phyloP scores from a whole-genome alignment of 2,797 vertebrate species.

The Philypnodon macrostomus region DNA sequence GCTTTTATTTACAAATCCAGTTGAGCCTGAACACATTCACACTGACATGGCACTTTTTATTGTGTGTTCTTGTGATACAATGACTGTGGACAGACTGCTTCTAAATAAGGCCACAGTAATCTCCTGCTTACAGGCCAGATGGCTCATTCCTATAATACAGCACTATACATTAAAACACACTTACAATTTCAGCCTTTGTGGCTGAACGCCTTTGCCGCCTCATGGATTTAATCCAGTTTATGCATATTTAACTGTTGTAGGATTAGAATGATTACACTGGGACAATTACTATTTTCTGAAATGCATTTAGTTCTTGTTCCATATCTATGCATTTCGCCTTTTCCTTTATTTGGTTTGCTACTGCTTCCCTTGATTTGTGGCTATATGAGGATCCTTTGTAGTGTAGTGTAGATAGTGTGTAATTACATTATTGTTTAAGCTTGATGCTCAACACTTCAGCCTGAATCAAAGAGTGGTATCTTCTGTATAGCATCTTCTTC shows the following conservation, averaged over 20 bases:
- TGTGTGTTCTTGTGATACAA: too few relatives aligned
- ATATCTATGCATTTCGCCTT: neutral
- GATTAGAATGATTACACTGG: constrained; percentile 60
- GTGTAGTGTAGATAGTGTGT: constrained; percentile 28
- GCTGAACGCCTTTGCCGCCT: constrained; percentile 33
- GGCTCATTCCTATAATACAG: constrained; percentile 22
- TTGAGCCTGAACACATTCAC: too few relatives aligned
- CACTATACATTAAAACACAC: constrained; percentile 52
- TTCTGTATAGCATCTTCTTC: constrained; percentile 12
- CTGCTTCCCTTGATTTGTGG: too few relatives aligned
- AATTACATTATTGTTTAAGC: constrained; percentile 34
- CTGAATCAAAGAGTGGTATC: constrained; percentile 25
- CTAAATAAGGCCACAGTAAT: constrained; percentile 5
- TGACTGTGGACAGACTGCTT: too few relatives aligned
- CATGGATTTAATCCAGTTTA: constrained; percentile 59
- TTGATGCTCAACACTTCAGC: constrained; percentile 27
- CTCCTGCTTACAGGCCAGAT: constrained; percentile 18
- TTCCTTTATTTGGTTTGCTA: constrained; percentile 7
- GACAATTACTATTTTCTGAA: constrained; percentile 52
- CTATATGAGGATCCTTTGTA: too few relatives aligned
- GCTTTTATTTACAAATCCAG: too few relatives aligned
- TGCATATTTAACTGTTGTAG: constrained; percentile 54
- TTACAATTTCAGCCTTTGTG: too few relatives aligned
- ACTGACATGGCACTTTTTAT: too few relatives aligned
- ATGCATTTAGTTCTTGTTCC: constrained; percentile 42